Evolutionary conservation across 2,113 vertebrate species (phyloP), one percentile per base, ranked within the genome.

Genomic region (Lophius piscatorius): DNA sequence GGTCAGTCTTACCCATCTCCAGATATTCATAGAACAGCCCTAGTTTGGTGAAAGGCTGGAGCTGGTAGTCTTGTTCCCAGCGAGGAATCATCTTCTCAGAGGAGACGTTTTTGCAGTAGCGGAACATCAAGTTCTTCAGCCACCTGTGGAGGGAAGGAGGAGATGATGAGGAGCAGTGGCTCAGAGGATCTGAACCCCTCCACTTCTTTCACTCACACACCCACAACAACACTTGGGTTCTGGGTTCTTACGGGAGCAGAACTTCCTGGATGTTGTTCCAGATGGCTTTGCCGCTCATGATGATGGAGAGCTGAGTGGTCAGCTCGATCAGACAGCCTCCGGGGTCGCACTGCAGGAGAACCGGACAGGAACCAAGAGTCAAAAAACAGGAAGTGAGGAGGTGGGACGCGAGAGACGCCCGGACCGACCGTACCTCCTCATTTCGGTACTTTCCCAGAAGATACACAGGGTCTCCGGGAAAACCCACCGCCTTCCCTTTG

Each of bases 221-320:
- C 6, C 3, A 31, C 9, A 31, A 10, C 29, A 31, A 28, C 5
- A 31, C 4, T 8, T 28, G 41, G 2, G 40, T 46, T 62, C 21
- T 40, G 24, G 38, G 40, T 82, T 90, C 95, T 94, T 90, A 98
- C 95, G 95, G 95, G 47, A 98, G 13, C 58, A 98, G 79, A 28
- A 98, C 93, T 86, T 98, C 96, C 73, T 97, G 96, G 74, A 98
- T 89, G 70, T 98, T 97, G 87, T 97, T 97, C 95, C 93, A 96
- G 83, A 98, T 94, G 12, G 95, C 94, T 90, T 97, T 98, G 1
- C 95, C 96, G 51, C 95, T 94, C 92, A 98, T 96, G 83, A 97
- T 95, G 77, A 98, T 92, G 0, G 88, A 91, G 65, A 98, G 91
- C 77, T 98, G 96, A 8, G 95, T 97, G 3, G 96, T 97, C 77